Evolutionary conservation across 2,888 invertebrate species (phyloP), one percentile per base, ranked within the genome.

Genomic region (Nudaria mundana): DNA sequence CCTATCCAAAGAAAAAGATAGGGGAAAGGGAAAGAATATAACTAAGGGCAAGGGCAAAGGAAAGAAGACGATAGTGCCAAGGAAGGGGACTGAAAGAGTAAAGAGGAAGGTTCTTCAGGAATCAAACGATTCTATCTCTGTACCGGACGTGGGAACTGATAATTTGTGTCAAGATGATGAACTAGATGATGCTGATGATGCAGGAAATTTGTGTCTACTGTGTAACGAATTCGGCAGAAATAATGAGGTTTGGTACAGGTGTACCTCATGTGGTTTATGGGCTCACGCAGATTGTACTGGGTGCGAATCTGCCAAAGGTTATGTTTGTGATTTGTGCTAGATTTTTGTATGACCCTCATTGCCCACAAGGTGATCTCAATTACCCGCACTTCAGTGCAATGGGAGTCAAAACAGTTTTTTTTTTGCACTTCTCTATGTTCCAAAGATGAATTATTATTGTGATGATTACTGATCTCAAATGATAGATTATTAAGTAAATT

Each of bases 41-140:
- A 18, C 18, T 5, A 18, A 18, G 5, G 18, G 18, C 18, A 18
- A 18, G 5, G 18, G 18, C 4, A 38, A 41, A 34, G 45, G 44
- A 46, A 56, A 55, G 35, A 56, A 49, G 32, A 55, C 35, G 24
- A 58, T 47, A 30, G 15, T 34, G 39, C 49, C 51, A 41, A 55
- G 53, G 46, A 37, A 37, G 29, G 40, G 48, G 46, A 44, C 40
- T 39, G 30, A 57, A 40, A 56, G 44, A 42, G 52, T 23, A 37
- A 61, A 56, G 49, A 38, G 45, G 7, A 43, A 18, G 5, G 18
- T 18, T 5, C 5, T 18, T 5, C 18, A 18, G 5, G 18, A 18
- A 18, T 5, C 3, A 5, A 18, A 18, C 18, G 18, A 18, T 5
- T 5, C 18, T 18, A n/a, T n/a, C n/a, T 18, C 18, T 18, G 18